Evolutionary conservation across 2,797 vertebrate species (phyloP), one percentile per base, ranked within the genome.

Genomic region (Liasis olivaceus): DNA sequence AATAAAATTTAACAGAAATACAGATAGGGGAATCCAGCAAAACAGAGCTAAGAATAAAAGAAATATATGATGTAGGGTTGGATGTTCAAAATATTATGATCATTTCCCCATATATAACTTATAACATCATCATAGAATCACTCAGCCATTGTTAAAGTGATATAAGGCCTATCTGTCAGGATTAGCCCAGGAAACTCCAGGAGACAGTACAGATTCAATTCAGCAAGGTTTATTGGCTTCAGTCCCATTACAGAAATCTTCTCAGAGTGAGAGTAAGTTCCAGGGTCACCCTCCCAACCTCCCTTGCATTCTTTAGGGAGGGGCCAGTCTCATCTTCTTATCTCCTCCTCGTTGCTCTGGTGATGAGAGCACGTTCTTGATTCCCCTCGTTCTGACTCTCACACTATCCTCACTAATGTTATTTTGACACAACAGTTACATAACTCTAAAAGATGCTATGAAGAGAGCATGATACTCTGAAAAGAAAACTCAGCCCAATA

Each of bases 401-500:
- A n/a, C n/a, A n/a, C 20, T 81, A 81, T 81, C 36, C 1, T 47
- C 42, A 81, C 47, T 47, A 47, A 24, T 81, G 72, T 24, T 47
- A 81, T 81, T 47, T 81, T 81, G 42, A 81, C 72, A 47, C 24
- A 47, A 81, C 20, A 77, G 72, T 77, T 77, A 17, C 3, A 4
- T 77, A 42, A 77, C 8, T 22, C 36, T 42, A 20, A 47, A 81
- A 81, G 20, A 81, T 81, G 36, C 2, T 89, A 90, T 26, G 13
- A 4, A 66, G 81, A 14, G 88, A 92, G 63, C 87, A 24, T 92
- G 89, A 26, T 93, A 90, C 84, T 94, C 9, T 51, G 1, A 87
- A 54, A 63, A 94, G 94, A 56, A 93, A 94, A 95, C 91, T 13
- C 12, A 5, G 64, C 42, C n/a, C 24, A 54, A 4, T 0, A 69